Evolutionary conservation across 2,888 invertebrate genomes (phyloP), one percentile per base, ranked within the genome.

Genomic region (Theretra japonica): DNA sequence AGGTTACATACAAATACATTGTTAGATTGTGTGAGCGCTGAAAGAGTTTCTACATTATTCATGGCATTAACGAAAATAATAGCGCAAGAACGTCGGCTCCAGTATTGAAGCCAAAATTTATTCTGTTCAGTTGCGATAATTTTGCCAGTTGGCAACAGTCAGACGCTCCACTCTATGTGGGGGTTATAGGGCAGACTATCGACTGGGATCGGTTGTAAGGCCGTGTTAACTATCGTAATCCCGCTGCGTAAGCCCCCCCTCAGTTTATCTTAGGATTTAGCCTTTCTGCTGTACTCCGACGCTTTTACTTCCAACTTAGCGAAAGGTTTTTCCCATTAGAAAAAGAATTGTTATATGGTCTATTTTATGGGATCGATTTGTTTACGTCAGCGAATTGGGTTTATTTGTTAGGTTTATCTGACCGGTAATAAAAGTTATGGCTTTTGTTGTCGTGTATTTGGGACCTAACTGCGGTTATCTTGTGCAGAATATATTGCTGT

Each of bases 171-270:
- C 81, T 84, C 81, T 86, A 82, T 84, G 86, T 85, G 53, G 62
- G 41, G 41, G 62, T 4, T 21, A 23, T 48, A 48, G 48, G 81
- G 77, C 72, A 79, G 80, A 74, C 79, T 81, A 83, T 85, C 80
- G 84, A 85, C 81, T 81, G 75, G 80, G 77, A 83, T 83, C 75
- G 71, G 77, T 73, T 77, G 76, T 86, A 86, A 87, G 82, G 86
- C 85, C 79, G 78, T 84, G 87, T 82, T 88, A 87, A 89, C 87
- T 86, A 80, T 75, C 80, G 80, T 89, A 88, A 90, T 88, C 85
- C 86, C 73, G 73, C 73, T 75, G 77, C 82, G 76, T 82, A 77
- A 77, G 80, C 79, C 75, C 73, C 75, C 77, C 82, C 75, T 77
- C 76, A 81, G 80, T 78, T 77, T 76, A 76, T 80, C 77, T 82